Evolutionary conservation across 2,888 invertebrate genomes (phyloP).

Genomic region (Gibbula magus): DNA sequence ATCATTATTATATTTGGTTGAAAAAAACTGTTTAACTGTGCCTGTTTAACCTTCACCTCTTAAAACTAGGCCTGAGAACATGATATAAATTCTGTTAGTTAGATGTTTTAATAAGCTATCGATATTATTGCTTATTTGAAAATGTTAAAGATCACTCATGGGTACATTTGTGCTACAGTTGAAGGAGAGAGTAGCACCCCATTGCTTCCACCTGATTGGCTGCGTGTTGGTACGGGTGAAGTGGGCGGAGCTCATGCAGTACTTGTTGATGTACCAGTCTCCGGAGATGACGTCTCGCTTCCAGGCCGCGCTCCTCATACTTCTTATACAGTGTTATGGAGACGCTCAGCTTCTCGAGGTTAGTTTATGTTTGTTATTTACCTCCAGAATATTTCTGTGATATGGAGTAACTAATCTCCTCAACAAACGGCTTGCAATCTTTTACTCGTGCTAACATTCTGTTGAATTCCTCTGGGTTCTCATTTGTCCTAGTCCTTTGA

Average conservation of each 20-base stretch:
- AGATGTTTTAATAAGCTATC: too few relatives aligned
- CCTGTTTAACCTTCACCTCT: too few relatives aligned
- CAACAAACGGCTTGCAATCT: neutral
- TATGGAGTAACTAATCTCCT: neutral
- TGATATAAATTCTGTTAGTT: too few relatives aligned
- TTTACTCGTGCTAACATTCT: neutral
- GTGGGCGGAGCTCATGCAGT: conserved; percentile 77
- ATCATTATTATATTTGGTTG: too few relatives aligned
- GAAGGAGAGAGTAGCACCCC: conserved; percentile 36
- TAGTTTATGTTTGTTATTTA: neutral
- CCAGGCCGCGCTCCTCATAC: conserved; percentile 81
- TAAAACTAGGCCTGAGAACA: too few relatives aligned
- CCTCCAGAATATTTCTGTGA: neutral
- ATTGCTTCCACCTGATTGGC: conserved; percentile 83
- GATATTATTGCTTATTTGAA: neutral
- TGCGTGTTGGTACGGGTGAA: conserved; percentile 82
- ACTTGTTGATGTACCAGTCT: conserved; percentile 74
- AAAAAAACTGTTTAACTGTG: too few relatives aligned
- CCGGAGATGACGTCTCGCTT: conserved; percentile 77
- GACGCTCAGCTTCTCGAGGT: conserved; percentile 83
- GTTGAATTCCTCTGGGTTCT: neutral
- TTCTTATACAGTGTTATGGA: conserved; percentile 84
- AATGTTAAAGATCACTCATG: neutral
- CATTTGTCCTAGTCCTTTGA: neutral
- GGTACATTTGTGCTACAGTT: conserved; percentile 28